A percentile compares a stretch with the other conserved stretches of the same genome.
Conservation (phyloP, 2,888 invertebrate species). For the Nasonia oneida region DNA sequence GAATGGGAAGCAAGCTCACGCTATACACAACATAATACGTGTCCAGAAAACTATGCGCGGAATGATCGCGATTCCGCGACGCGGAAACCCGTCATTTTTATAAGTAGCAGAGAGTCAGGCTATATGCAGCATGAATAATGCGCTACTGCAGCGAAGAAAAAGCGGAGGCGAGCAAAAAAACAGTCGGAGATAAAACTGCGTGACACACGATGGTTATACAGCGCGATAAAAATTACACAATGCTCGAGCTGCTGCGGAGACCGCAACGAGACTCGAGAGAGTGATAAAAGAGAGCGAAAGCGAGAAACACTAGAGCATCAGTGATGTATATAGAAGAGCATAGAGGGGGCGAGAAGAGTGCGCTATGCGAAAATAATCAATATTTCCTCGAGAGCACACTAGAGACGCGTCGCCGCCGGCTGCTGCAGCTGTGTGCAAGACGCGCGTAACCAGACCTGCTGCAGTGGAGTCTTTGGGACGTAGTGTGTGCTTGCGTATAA, state of each 20-base stretch:
- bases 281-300: conserved; percentile 9
- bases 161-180: not conserved
- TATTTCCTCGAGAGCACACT: conserved; percentile 69
- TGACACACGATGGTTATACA: not conserved
- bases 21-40: no score
- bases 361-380: conserved; percentile 73
- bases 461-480: not conserved
- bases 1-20: not conserved
- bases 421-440: not conserved
- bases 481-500: not conserved
- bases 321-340: not conserved
- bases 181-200: conserved; percentile 7
- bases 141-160: not conserved
- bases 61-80: not conserved
- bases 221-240: conserved; percentile 31
- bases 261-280: not conserved
- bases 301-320: conserved; percentile 50
- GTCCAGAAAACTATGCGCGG: not conserved
- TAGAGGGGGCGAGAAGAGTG: not conserved
- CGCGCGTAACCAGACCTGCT: conserved; percentile 15
- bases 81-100: not conserved
- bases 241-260: not conserved
- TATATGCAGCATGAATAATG: not conserved
- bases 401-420: conserved; percentile 37
- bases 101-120: not conserved